Conservation (phyloP, 2,113 vertebrate species). For the Heteronetta atricapilla region DNA sequence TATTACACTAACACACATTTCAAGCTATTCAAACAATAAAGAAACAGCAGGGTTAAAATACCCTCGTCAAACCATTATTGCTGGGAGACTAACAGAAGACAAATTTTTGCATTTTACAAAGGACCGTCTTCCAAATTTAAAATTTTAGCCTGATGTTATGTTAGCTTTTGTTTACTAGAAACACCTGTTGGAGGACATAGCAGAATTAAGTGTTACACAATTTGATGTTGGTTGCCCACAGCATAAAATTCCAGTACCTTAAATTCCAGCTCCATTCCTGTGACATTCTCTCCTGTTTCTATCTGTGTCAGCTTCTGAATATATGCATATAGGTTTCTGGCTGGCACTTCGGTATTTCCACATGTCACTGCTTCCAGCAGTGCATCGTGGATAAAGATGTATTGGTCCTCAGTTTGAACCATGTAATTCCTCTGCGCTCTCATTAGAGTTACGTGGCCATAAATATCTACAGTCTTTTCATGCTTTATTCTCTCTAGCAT, state of each 20-base stretch:
- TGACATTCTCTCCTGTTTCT: slow-evolving; percentile 97
- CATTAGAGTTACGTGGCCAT: slow-evolving; percentile 98
- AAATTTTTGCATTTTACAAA: not conserved
- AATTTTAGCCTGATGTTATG: not conserved
- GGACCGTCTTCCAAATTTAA: not conserved
- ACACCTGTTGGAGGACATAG: not conserved
- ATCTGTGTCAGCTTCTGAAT: slow-evolving; percentile 99
- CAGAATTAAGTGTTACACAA: not conserved
- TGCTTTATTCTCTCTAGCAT: slow-evolving; percentile 99
- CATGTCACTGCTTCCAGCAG: slow-evolving; percentile 97
- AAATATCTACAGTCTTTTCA: slow-evolving; percentile 99
- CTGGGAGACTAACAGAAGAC: not conserved
- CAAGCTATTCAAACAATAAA: not conserved
- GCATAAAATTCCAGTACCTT: slow-evolving; percentile 82
- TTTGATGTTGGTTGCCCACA: not conserved
- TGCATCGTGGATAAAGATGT: slow-evolving; percentile 98
- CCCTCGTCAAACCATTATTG: not conserved
- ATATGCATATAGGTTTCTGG: slow-evolving; percentile 97
- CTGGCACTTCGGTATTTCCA: slow-evolving; percentile 99
- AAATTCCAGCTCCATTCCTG: slow-evolving; percentile 98
- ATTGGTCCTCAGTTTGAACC: slow-evolving; percentile 99
- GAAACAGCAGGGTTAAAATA: not conserved
- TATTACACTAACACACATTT: not conserved
- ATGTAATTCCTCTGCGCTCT: slow-evolving; percentile 99
- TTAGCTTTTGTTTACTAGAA: not conserved